Evolutionary conservation across 2,113 vertebrate species (phyloP).

Genomic region (Strix aluco): DNA sequence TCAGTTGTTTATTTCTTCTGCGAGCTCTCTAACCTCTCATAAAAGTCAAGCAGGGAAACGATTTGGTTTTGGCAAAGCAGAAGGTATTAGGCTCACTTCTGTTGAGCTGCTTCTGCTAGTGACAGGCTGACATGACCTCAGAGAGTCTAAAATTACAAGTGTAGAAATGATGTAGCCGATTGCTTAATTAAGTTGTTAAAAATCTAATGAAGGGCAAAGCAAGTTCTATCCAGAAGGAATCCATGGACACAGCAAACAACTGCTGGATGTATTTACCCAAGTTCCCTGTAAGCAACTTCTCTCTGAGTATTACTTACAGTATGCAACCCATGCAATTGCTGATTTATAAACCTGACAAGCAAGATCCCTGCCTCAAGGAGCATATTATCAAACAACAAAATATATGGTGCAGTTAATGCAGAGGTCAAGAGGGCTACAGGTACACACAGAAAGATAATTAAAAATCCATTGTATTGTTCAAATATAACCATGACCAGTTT

Average conservation of each 20-base stretch:
- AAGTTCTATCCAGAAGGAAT: not conserved
- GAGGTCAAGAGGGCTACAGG: not conserved
- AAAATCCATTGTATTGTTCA: not conserved
- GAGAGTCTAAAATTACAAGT: not conserved
- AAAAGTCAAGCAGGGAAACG: conserved; percentile 1
- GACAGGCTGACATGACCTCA: not conserved
- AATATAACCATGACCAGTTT: not conserved
- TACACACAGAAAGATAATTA: not conserved
- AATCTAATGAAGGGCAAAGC: not conserved
- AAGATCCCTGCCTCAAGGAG: conserved; percentile 16
- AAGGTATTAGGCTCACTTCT: not conserved
- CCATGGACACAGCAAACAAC: not conserved
- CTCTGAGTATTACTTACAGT: not conserved
- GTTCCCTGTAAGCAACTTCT: not conserved
- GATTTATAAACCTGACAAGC: conserved; percentile 27
- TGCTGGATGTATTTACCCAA: not conserved
- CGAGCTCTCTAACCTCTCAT: not conserved
- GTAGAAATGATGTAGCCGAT: not conserved
- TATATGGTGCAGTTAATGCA: not conserved
- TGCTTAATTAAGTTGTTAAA: conserved; percentile 17
- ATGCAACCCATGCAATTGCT: not conserved
- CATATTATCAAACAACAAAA: not conserved
- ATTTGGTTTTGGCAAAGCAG: not conserved
- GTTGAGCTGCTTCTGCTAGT: not conserved
- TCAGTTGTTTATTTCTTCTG: not conserved